Conservation (phyloP, 2,888 invertebrate genomes). For the Steinernema hermaphroditum region DNA sequence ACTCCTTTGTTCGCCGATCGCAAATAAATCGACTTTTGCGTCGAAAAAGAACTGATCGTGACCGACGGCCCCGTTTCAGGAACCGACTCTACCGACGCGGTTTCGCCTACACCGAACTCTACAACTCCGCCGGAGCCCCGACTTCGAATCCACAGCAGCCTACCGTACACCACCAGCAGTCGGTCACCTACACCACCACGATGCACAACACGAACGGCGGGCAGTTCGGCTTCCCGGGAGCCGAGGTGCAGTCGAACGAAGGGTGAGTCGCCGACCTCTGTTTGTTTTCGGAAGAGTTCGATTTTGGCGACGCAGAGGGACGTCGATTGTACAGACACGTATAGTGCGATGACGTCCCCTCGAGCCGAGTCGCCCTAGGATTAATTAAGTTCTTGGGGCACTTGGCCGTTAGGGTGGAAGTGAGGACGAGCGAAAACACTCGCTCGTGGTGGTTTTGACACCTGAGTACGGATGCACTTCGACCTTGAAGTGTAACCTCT, state of each 20-base stretch:
- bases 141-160: not conserved
- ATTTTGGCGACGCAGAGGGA: too few species aligned
- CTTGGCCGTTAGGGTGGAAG: too few species aligned
- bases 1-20: not conserved
- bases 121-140: not conserved
- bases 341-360: too few species aligned
- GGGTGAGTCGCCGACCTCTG: not conserved
- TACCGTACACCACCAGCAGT: constrained; percentile 3
- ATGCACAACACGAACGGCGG: constrained; percentile 10
- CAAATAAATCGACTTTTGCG: constrained; percentile 24
- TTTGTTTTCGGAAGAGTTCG: too few species aligned
- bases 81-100: constrained; percentile 50
- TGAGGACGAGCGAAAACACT: too few species aligned
- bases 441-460: too few species aligned
- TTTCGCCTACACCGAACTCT: constrained; percentile 44
- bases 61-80: constrained; percentile 27
- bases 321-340: too few species aligned
- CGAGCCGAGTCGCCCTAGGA: too few species aligned
- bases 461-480: too few species aligned
- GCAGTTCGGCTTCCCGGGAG: not conserved
- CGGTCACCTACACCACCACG: constrained; percentile 18
- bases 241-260: constrained; percentile 1
- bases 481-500: too few species aligned
- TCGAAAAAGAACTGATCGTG: not conserved
- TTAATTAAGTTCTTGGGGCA: too few species aligned